Conservation (phyloP, 2,113 vertebrate genomes). For the Natator depressus region DNA sequence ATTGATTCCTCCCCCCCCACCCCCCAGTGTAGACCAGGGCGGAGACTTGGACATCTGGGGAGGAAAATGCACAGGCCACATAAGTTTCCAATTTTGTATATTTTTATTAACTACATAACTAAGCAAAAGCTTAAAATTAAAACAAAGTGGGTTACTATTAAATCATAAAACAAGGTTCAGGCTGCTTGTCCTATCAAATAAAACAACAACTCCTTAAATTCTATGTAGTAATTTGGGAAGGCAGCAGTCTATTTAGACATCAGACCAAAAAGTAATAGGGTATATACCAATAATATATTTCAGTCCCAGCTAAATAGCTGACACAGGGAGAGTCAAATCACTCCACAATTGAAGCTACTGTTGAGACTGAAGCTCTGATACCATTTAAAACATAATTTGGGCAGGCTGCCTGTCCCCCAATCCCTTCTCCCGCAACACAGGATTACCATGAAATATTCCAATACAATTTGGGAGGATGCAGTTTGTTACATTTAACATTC, state of each 20-base stretch:
- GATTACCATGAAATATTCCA: not conserved
- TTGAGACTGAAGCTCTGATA: not conserved
- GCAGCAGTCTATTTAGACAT: not conserved
- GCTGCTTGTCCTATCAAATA: not conserved
- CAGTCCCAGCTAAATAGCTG: not conserved
- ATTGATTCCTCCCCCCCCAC: too few relatives aligned
- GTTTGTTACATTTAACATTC: not conserved
- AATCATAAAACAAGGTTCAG: not conserved
- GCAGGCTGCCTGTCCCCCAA: not conserved
- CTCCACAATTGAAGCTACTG: not conserved
- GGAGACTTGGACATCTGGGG: slow-evolving; percentile 15
- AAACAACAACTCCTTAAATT: not conserved
- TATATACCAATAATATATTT: not conserved
- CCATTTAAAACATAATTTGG: not conserved
- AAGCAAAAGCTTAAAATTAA: slow-evolving; percentile 67
- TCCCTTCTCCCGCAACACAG: not conserved
- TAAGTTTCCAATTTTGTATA: slow-evolving; percentile 22
- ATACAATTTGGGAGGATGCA: not conserved
- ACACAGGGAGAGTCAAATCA: not conserved
- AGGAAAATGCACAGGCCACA: slow-evolving; percentile 38
- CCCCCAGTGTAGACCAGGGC: too few relatives aligned
- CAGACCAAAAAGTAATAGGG: not conserved
- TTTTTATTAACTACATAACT: slow-evolving; percentile 66
- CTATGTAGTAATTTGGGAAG: not conserved
- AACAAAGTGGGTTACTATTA: not conserved